Conservation (phyloP, 1,140 invertebrate species). For the Zaprionus tsacasi region DNA sequence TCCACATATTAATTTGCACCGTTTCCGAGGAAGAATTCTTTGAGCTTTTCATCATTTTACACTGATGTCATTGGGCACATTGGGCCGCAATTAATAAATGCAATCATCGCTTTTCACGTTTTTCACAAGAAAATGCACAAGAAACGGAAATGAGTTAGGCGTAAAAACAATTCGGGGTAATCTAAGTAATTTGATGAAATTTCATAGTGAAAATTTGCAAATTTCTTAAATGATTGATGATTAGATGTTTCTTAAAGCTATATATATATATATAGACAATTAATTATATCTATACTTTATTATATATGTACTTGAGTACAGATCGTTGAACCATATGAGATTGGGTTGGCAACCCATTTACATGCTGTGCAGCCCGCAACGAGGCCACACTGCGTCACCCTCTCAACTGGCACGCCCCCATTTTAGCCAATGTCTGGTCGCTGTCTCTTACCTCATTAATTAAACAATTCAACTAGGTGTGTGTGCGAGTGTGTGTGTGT, state of each 20-base stretch:
- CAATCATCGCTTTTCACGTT: slow-evolving; percentile 18
- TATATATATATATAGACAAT: too few relatives aligned
- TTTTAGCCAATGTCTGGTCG: slow-evolving; percentile 36
- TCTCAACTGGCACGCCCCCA: slow-evolving; percentile 37
- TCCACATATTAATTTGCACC: not conserved
- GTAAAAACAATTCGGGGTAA: slow-evolving; percentile 5
- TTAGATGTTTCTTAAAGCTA: too few relatives aligned
- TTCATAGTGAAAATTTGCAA: not conserved
- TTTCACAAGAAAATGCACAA: slow-evolving; percentile 16
- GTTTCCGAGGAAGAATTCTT: not conserved
- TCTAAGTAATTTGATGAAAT: slow-evolving; percentile 1
- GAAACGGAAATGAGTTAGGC: slow-evolving; percentile 18
- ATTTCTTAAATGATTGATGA: too few relatives aligned
- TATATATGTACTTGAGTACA: not conserved
- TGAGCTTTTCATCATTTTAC: slow-evolving; percentile 2
- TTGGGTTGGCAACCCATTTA: slow-evolving; percentile 7
- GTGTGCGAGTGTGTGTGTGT: not conserved
- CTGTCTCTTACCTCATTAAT: slow-evolving; percentile 54
- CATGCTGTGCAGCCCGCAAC: not conserved
- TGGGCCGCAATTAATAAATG: slow-evolving; percentile 30
- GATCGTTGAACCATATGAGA: slow-evolving; percentile 8
- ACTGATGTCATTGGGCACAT: slow-evolving; percentile 33
- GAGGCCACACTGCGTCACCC: not conserved
- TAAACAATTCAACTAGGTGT: slow-evolving; percentile 13
- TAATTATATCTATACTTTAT: too few relatives aligned